These are phyloP conservation scores for Siderastrea radians DNA, from an alignment of 92 coral and sea anemone genomes.

Conservation along the genomic window DNA sequence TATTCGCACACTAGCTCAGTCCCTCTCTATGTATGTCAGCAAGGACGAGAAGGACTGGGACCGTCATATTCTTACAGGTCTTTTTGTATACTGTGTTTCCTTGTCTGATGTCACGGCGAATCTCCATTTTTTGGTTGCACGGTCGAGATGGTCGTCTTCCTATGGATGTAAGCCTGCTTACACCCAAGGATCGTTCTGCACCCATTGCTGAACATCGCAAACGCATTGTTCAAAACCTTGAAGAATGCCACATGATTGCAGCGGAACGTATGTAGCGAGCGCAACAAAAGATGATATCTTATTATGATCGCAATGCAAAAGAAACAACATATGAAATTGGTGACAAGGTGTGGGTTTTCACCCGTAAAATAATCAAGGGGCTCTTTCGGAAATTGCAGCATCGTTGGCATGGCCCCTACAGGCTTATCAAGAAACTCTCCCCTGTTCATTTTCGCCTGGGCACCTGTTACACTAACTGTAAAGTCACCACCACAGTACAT, in stretches of 20 bases:
- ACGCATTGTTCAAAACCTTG: slow-evolving; percentile 19
- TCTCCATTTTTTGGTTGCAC: slow-evolving; percentile 30
- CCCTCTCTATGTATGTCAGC: too few species aligned
- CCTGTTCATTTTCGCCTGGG: slow-evolving; percentile 25
- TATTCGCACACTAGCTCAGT: too few species aligned
- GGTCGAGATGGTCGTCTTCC: slow-evolving; percentile 9
- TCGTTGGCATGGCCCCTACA: slow-evolving; percentile 39
- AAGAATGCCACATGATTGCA: slow-evolving; percentile 36
- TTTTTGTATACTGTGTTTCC: too few species aligned
- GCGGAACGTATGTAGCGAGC: slow-evolving; percentile 49
- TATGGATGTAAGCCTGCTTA: neutral
- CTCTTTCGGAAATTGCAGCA: slow-evolving; percentile 24
- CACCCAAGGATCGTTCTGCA: slow-evolving; percentile 33
- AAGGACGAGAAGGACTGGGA: too few species aligned
- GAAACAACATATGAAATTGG: too few species aligned
- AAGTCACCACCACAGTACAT: slow-evolving; percentile 29
- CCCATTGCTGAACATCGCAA: slow-evolving; percentile 51
- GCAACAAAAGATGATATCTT: slow-evolving; percentile 42
- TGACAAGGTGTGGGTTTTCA: neutral
- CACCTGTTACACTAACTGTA: slow-evolving; percentile 6
- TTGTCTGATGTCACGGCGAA: too few species aligned
- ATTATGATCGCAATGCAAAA: slow-evolving; percentile 11
- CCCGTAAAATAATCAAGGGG: neutral
- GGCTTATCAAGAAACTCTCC: slow-evolving; percentile 13
- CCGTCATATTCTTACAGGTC: too few species aligned